Percentiles rank a stretch among this genome's conserved stretches.
Evolutionary conservation across 1,140 invertebrate species (phyloP).

Genomic region (Chionoecetes opilio): DNA sequence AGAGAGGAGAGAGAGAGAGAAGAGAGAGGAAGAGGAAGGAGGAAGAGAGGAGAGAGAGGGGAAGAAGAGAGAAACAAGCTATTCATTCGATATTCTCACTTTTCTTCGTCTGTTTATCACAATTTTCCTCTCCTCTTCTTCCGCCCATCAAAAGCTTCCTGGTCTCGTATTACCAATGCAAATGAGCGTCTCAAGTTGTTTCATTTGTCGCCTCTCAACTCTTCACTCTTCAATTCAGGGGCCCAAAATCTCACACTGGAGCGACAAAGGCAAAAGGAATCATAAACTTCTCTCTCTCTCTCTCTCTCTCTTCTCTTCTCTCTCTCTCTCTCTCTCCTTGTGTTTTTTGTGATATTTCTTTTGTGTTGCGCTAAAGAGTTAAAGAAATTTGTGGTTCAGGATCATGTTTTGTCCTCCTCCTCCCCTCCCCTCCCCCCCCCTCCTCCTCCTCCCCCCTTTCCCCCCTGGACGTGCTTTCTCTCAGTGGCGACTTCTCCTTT

Average conservation of each 20-base stretch:
- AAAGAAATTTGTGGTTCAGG: no score
- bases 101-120: background rate
- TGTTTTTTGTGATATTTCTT: background rate
- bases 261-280: background rate
- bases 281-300: background rate
- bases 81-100: no score
- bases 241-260: background rate
- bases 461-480: no score
- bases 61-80: background rate
- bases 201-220: background rate
- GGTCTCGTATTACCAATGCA: background rate
- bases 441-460: background rate
- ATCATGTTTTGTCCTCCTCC: no score
- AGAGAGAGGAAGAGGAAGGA: no score
- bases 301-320: background rate
- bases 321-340: slow-evolving; percentile 7
- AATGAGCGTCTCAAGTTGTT: background rate
- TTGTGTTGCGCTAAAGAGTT: no score
- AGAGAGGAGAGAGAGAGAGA: no score
- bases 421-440: no score
- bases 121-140: background rate
- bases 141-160: background rate
- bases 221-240: background rate
- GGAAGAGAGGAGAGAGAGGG: no score
- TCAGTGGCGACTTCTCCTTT: no score